A percentile compares a stretch with the other conserved stretches of the same genome.
Evolutionary conservation across 2,888 invertebrate species (phyloP).

Genomic region (Platycheirus rosarum): DNA sequence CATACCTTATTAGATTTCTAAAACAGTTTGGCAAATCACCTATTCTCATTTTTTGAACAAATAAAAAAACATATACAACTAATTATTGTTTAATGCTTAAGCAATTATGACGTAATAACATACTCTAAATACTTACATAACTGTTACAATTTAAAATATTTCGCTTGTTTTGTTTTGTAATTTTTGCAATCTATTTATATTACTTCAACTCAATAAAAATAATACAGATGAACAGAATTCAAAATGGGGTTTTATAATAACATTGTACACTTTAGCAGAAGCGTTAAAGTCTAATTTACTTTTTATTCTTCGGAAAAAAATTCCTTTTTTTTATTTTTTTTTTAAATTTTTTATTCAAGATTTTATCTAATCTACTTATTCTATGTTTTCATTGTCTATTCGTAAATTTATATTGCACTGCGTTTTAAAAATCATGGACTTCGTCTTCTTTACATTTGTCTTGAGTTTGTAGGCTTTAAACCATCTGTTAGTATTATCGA

Average conservation of each 20-base stretch:
- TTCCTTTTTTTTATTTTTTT: too few species aligned
- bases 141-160: too few species aligned
- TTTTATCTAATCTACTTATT: neutral
- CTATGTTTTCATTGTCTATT: neutral
- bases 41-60: too few species aligned
- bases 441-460: neutral
- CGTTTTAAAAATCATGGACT: neutral
- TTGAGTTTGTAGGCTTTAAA: neutral
- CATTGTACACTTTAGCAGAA: slow-evolving; percentile 4
- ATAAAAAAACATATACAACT: too few species aligned
- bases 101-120: too few species aligned
- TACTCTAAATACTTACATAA: too few species aligned
- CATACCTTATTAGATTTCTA: too few species aligned
- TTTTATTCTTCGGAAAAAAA: slow-evolving; percentile 15
- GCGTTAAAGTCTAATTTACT: slow-evolving; percentile 7
- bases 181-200: neutral
- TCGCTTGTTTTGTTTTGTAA: too few species aligned
- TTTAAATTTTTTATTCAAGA: neutral
- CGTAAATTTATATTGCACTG: slow-evolving; percentile 1
- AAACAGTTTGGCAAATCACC: too few species aligned
- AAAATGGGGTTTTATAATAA: slow-evolving; percentile 7
- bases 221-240: too few species aligned
- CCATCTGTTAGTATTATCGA: neutral
- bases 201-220: too few species aligned
- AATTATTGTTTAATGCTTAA: too few species aligned